Percentiles rank a stretch among this genome's conserved stretches.
Conservation (phyloP, 2,888 invertebrate genomes). For the Drosophila flavopinicola region DNA sequence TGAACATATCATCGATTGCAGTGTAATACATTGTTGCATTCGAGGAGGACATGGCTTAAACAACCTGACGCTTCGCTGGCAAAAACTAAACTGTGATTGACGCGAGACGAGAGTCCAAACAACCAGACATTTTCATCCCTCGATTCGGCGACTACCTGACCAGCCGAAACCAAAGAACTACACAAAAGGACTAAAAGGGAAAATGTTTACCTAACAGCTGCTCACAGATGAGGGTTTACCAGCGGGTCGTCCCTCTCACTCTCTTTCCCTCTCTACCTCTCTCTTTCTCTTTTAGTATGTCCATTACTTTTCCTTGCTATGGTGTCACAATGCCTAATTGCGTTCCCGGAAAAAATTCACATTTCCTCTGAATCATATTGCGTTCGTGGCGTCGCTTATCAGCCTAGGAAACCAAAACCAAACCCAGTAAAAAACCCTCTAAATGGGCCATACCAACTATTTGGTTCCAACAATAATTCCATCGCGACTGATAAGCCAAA, state of each 20-base stretch:
- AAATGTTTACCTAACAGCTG: slow-evolving; percentile 54
- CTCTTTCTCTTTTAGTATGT: neutral
- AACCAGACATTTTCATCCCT: slow-evolving; percentile 56
- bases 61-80: slow-evolving; percentile 48
- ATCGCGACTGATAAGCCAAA: slow-evolving; percentile 47
- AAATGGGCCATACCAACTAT: slow-evolving; percentile 42
- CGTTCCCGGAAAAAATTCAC: slow-evolving; percentile 17
- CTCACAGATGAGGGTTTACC: slow-evolving; percentile 35
- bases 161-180: slow-evolving; percentile 15
- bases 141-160: slow-evolving; percentile 56
- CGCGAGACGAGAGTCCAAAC: slow-evolving; percentile 30
- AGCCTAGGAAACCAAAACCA: slow-evolving; percentile 1
- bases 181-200: slow-evolving; percentile 31
- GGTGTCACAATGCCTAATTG: slow-evolving; percentile 9
- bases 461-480: slow-evolving; percentile 28
- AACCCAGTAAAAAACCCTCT: slow-evolving; percentile 12
- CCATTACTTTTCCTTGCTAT: neutral
- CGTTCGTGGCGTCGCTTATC: slow-evolving; percentile 17
- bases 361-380: slow-evolving; percentile 33
- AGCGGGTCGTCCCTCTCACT: slow-evolving; percentile 13
- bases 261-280: neutral
- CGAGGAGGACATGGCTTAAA: slow-evolving; percentile 45
- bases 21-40: slow-evolving; percentile 60
- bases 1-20: slow-evolving; percentile 58
- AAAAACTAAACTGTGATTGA: slow-evolving; percentile 60